Base-by-base conservation (phyloP, 2,888 invertebrate species). In the Epinotia brunnichana region DNA sequence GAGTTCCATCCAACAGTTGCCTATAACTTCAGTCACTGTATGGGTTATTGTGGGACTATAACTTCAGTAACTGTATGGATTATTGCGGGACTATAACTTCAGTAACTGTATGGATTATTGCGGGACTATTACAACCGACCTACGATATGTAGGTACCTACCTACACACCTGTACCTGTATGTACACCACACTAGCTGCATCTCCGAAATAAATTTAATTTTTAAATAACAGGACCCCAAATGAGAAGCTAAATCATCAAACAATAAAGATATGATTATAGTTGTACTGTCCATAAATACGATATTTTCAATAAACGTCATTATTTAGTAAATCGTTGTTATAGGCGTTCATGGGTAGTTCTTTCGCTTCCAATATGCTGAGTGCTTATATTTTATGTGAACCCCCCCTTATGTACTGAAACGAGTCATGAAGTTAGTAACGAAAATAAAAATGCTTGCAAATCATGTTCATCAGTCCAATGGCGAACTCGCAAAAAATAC, bases 271-370 rank as follows among this genome's bases (percentile, higher is more conserved):
- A 35, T 29, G 53, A n/a, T 41, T 41, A 54, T 21, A 39, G 13
- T 15, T 64, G 35, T 41, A 41, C 54, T 66, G 66, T 66, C n/a
- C 66, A 66, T 56, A 56, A 66, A 56, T 41, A 56, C 53, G n/a
- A 56, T 5, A 66, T 56, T 56, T 41, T 21, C 39, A 64, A 35
- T 53, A 35, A 17, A 19, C 44, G 44, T 61, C 44, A 15, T 44
- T 61, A 53, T 13, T 2, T n/a, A n/a, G n/a, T n/a, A 17, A 9
- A 5, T 29, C n/a, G 48, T 7, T 48, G 44, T 48, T 48, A 7
- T 48, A 48, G 7, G 48, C 5, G n/a, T 48, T 35, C 35, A 24
- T 24, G 21, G 21, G 21, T 24, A 2, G 2, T 24, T 24, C 21
- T 24, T 24, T 39, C 13, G 41, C 13, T 41, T 41, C 2, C 2